Evolutionary conservation across 2,113 vertebrate genomes (phyloP), one percentile per base, ranked within the genome.

Genomic region (Lonchura striata): DNA sequence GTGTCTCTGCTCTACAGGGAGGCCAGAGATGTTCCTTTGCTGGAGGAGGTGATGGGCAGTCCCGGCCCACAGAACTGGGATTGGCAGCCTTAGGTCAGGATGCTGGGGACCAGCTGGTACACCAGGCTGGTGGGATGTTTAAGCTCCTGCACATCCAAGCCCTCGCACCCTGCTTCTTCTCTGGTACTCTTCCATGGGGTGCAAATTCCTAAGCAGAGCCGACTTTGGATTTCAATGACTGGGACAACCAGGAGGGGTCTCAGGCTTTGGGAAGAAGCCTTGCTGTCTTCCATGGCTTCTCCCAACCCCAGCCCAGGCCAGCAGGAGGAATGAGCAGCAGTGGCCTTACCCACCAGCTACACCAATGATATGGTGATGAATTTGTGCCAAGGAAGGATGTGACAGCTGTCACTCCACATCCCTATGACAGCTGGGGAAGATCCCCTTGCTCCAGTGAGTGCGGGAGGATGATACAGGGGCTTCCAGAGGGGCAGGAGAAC

Each of bases 301-400:
- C 30, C 64, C 56, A 83, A 39, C 25, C 18, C 47, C 72, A 71
- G 22, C 39, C 61, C 35, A 81, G 50, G 44, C n/a, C 75, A 85
- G 44, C 18, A 82, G 74, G 16, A 97, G 49, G 84, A 88, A 93
- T 66, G 85, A 95, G 39, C 90, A 90, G 75, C 39, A 39, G 19
- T 10, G 37, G 46, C 86, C 53, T 82, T 39, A 80, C 35, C 71
- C 64, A 91, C 22, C 75, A 77, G 64, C 82, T 88, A 81, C 63
- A 39, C 25, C 44, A 47, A 83, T 0, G 8, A 70, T 61, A 65
- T 0, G 0, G 63, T 20, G 44, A 81, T 1, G 1, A 82, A 80
- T 66, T 59, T 6, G 2, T 77, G 59, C 64, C 75, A 63, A 74
- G 57, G 72, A 82, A 85, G 57, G 74, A 85, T 0, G 15, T 89